Conservation (phyloP, 2,797 vertebrate species). For the Sus cebifrons region DNA sequence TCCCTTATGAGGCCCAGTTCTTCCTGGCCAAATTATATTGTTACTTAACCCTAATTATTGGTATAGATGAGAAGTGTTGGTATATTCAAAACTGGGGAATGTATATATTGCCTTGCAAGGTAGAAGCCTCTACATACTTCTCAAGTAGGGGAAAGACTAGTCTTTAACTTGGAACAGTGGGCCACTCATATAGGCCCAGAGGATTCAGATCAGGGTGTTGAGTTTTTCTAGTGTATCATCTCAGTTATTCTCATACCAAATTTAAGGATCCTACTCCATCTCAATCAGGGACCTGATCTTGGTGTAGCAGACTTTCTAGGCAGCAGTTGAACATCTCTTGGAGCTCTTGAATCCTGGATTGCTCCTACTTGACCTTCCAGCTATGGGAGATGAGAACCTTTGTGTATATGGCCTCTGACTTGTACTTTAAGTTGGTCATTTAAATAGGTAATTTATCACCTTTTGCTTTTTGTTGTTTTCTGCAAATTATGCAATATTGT, state of each 20-base stretch:
- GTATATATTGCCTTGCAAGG: neutral
- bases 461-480: neutral
- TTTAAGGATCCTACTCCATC: neutral
- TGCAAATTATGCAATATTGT: neutral
- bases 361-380: neutral
- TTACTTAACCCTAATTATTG: neutral
- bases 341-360: neutral
- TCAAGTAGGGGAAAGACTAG: neutral
- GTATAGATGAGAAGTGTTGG: neutral
- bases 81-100: neutral
- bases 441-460: neutral
- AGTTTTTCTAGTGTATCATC: neutral
- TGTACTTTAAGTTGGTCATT: slow-evolving; percentile 44
- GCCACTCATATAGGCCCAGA: neutral
- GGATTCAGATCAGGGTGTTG: neutral
- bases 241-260: neutral
- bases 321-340: neutral
- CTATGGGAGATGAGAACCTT: neutral
- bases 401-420: slow-evolving; percentile 2
- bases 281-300: neutral
- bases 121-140: neutral
- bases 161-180: neutral
- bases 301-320: neutral
- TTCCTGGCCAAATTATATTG: neutral
- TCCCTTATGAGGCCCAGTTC: neutral